Percentiles rank a stretch among this genome's conserved stretches.
phyloP scores from a whole-genome alignment of 2,113 vertebrate genomes.

The Lamprotornis superbus region DNA sequence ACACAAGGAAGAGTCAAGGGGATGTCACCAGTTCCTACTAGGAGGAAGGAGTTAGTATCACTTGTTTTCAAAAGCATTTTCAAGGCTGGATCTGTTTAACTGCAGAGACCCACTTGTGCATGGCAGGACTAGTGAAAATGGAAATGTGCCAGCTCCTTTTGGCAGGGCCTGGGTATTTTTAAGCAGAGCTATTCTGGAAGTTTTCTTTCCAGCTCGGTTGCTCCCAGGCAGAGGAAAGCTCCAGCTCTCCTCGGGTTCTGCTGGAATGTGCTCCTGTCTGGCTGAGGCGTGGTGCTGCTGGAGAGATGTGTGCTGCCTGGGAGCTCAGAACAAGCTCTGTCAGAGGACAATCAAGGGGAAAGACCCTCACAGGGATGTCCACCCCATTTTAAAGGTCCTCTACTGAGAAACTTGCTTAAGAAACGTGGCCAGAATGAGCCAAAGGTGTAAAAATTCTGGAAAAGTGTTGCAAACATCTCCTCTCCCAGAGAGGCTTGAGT shows the following conservation, averaged over 20 bases:
- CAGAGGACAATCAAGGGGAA: not conserved
- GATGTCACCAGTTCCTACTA: not conserved
- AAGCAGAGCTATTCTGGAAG: not conserved
- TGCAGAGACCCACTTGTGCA: not conserved
- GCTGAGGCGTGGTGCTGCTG: not conserved
- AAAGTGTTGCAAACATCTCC: not conserved
- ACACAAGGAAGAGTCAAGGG: not conserved
- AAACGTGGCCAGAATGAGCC: not conserved
- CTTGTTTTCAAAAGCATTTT: not conserved
- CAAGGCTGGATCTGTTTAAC: not conserved
- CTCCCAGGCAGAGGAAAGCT: not conserved
- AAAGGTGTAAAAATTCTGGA: not conserved
- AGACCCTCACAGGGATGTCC: not conserved
- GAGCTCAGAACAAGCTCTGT: not conserved
- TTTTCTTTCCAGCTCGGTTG: not conserved
- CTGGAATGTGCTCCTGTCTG: accelerated
- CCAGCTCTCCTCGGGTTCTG: not conserved
- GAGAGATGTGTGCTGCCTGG: not conserved
- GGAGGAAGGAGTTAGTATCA: not conserved
- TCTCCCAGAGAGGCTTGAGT: not conserved
- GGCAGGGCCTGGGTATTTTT: not conserved
- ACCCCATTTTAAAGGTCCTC: not conserved
- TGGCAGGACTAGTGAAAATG: not conserved
- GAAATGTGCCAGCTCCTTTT: not conserved
- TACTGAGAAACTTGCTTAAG: not conserved